Evolutionary conservation across 2,888 invertebrate genomes (phyloP).

Genomic region (Ectemnius continuus): DNA sequence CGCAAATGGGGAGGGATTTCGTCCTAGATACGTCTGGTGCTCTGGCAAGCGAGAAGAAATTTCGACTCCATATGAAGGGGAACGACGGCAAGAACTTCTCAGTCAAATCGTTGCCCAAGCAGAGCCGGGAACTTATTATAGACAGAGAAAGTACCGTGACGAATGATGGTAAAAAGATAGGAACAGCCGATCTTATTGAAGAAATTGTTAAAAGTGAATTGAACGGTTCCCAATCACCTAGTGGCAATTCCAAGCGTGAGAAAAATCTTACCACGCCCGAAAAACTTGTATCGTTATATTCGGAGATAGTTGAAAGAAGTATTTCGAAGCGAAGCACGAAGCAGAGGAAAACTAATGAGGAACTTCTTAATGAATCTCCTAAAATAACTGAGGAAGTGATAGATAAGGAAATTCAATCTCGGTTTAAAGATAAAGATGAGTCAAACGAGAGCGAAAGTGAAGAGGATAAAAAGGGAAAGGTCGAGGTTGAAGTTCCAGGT

Average conservation of each 20-base stretch:
- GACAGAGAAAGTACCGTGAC: constrained; percentile 35
- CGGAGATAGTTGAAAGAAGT: no score
- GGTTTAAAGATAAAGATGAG: constrained; percentile 67
- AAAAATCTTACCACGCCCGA: no score
- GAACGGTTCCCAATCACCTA: not conserved
- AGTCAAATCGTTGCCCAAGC: constrained; percentile 7
- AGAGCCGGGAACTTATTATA: constrained; percentile 10
- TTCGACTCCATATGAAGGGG: constrained; percentile 21
- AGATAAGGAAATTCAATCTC: constrained; percentile 66
- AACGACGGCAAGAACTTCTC: constrained; percentile 8
- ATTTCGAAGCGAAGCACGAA: no score
- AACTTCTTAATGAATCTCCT: constrained; percentile 64
- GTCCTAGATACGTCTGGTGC: constrained; percentile 23
- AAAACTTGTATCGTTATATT: no score
- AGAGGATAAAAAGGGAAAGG: constrained; percentile 59
- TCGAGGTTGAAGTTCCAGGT: constrained; percentile 68
- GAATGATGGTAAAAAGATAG: not conserved
- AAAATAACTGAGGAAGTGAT: constrained; percentile 60
- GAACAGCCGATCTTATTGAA: not conserved
- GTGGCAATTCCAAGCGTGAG: no score
- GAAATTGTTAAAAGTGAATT: no score
- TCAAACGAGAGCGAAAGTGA: constrained; percentile 70
- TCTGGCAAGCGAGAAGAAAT: constrained; percentile 29
- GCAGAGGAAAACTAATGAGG: constrained; percentile 32
- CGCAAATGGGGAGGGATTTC: constrained; percentile 20